These are phyloP conservation scores for Synergus itoensis DNA, from an alignment of 2,888 invertebrate species.

Conservation along the genomic window DNA sequence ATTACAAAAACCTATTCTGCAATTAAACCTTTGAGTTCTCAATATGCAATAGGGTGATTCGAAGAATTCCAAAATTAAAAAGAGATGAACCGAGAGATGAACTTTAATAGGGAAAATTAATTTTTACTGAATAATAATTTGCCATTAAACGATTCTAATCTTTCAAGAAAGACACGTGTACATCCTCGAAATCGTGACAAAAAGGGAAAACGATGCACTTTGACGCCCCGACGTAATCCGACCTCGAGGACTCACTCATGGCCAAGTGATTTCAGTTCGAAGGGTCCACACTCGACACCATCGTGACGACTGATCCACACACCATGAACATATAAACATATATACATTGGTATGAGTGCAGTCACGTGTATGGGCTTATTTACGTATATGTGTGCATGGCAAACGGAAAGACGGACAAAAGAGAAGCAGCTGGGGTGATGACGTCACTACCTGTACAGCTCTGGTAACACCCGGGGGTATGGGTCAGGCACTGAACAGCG, in stretches of 20 bases:
- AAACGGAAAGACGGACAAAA: constrained; percentile 53
- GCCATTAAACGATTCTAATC: neutral
- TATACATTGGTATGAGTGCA: neutral
- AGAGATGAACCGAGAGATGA: no score
- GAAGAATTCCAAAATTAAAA: no score
- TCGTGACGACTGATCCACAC: constrained; percentile 32
- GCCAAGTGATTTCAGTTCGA: constrained; percentile 25
- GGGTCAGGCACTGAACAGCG: constrained; percentile 64
- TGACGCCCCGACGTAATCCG: constrained; percentile 33
- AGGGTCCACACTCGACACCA: neutral
- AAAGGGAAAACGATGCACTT: constrained; percentile 13
- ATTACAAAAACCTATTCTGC: no score
- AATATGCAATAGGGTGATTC: no score
- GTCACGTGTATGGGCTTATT: neutral
- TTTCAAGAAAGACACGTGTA: constrained; percentile 13
- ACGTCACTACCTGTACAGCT: constrained; percentile 74
- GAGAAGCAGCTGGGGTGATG: constrained; percentile 67
- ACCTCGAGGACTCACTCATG: constrained; percentile 20
- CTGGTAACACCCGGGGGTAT: constrained; percentile 66
- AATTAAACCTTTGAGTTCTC: no score
- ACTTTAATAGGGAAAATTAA: no score
- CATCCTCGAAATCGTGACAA: constrained; percentile 22
- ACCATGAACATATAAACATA: constrained; percentile 18
- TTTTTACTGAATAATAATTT: neutral
- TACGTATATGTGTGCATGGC: neutral